Conservation (phyloP, 1,140 invertebrate species). For the Aricia agestis region DNA sequence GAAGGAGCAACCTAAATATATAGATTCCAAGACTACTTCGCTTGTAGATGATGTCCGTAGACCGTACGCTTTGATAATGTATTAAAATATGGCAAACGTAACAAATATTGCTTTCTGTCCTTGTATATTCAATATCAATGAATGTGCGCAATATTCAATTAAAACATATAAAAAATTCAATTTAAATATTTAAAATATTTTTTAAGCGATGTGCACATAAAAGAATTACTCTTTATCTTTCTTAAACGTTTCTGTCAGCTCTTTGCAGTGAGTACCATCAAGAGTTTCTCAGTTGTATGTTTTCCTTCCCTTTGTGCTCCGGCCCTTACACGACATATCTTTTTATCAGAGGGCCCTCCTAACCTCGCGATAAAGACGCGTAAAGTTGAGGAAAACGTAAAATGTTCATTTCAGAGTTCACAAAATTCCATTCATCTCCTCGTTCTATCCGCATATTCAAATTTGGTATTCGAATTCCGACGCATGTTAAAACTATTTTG, state of each 20-base stretch:
- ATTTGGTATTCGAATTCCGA: too few relatives aligned
- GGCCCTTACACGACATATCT: neutral
- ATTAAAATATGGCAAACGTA: too few relatives aligned
- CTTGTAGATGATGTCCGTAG: too few relatives aligned
- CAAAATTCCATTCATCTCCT: neutral
- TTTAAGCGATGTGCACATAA: neutral
- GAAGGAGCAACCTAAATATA: too few relatives aligned
- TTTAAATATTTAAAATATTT: neutral
- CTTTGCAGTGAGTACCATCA: neutral
- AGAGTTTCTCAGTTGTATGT: conserved; percentile 2
- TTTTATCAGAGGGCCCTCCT: neutral
- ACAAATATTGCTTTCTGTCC: too few relatives aligned
- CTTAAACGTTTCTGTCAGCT: neutral
- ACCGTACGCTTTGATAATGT: too few relatives aligned
- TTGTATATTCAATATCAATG: too few relatives aligned
- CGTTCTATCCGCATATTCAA: too few relatives aligned
- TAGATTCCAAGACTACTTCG: too few relatives aligned
- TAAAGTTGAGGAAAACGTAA: neutral
- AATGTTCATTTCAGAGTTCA: neutral
- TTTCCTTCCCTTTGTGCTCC: neutral
- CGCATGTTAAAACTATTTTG: too few relatives aligned
- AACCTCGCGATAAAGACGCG: neutral
- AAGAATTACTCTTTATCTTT: neutral
- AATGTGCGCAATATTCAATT: too few relatives aligned
- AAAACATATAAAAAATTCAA: neutral